Evolutionary conservation across 35 echinoderm and acorn worm species (phyloP).

Genomic region (Stichopus chloronotus): DNA sequence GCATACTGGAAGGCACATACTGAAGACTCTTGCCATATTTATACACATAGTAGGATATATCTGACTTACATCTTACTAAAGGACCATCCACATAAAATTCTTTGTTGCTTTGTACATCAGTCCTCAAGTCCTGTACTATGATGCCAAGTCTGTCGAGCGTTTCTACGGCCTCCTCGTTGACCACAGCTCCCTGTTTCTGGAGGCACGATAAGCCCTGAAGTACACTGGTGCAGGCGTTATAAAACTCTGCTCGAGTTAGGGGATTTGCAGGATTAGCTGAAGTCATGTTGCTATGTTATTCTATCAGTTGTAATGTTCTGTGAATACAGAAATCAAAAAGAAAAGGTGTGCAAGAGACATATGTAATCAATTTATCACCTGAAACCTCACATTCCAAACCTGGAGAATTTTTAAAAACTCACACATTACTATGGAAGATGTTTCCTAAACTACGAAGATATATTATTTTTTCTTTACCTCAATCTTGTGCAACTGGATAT

Average conservation of each 20-base stretch:
- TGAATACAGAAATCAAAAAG: neutral
- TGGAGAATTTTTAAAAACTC: no score
- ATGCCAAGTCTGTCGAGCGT: slow-evolving; percentile 68
- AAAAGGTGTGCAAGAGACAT: neutral
- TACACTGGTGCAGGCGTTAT: slow-evolving; percentile 93
- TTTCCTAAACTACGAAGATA: no score
- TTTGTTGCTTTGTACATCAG: slow-evolving; percentile 79
- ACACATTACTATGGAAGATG: no score
- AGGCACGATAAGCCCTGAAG: slow-evolving; percentile 83
- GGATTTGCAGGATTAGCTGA: slow-evolving; percentile 98
- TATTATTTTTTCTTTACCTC: no score
- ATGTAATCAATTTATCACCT: neutral
- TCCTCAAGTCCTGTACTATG: slow-evolving; percentile 61
- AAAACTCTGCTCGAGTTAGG: slow-evolving; percentile 81
- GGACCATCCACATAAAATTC: slow-evolving; percentile 96
- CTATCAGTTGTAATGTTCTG: neutral
- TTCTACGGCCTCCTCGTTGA: slow-evolving; percentile 70
- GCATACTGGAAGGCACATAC: no score
- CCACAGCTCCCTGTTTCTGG: slow-evolving; percentile 71
- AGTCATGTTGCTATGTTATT: slow-evolving; percentile 56
- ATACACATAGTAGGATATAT: no score
- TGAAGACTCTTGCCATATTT: no score
- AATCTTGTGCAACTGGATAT: no score
- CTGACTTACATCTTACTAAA: slow-evolving; percentile 94
- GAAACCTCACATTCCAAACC: neutral